Evolutionary conservation across 2,888 invertebrate genomes (phyloP).

Genomic region (Orthonychiurus folsomi): DNA sequence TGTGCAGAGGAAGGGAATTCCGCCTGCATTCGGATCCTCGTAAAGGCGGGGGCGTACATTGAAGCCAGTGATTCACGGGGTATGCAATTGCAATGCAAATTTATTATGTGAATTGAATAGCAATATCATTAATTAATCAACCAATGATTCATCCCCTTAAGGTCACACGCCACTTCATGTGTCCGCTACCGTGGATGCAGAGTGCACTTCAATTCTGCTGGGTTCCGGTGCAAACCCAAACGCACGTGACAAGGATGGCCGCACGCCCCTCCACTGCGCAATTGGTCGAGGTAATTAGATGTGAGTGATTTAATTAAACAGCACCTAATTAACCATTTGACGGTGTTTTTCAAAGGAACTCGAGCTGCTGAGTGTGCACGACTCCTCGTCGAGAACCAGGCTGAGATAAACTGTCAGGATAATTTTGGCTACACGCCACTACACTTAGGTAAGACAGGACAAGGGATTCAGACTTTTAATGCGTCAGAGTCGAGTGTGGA

Average conservation of each 20-base stretch:
- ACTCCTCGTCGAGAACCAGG: constrained; percentile 47
- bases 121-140: neutral
- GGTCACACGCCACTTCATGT: constrained; percentile 38
- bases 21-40: constrained; percentile 61
- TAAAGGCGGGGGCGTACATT: constrained; percentile 67
- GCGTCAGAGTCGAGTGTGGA: no score
- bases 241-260: constrained; percentile 61
- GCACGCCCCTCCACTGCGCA: constrained; percentile 73
- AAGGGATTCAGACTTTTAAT: neutral
- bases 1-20: constrained; percentile 66
- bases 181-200: constrained; percentile 58
- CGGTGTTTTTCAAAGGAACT: constrained; percentile 46
- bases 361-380: constrained; percentile 61
- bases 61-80: constrained; percentile 55
- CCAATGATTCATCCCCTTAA: constrained; percentile 1
- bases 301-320: neutral
- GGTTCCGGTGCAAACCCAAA: constrained; percentile 57
- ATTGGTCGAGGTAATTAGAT: constrained; percentile 60
- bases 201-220: constrained; percentile 63
- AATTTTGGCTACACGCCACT: constrained; percentile 56
- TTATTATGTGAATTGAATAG: neutral
- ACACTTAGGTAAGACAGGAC: constrained; percentile 50
- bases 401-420: constrained; percentile 52
- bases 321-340: neutral
- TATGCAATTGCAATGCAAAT: no score